A percentile compares a stretch with the other conserved stretches of the same genome.
phyloP scores from a whole-genome alignment of 2,797 vertebrate genomes.

The Melanotaenia boesemani region DNA sequence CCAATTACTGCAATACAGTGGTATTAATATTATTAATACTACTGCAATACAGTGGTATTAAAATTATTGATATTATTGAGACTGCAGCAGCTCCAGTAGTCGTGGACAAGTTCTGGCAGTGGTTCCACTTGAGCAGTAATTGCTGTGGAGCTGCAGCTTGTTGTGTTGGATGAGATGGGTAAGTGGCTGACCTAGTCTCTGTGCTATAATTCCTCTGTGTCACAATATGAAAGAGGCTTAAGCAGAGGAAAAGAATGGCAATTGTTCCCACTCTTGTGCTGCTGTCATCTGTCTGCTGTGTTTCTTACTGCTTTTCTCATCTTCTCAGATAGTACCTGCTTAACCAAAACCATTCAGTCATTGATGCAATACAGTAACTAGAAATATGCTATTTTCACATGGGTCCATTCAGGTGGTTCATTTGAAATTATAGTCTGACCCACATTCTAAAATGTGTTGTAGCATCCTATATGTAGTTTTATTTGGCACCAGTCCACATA shows the following conservation, averaged over 20 bases:
- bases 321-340: slow-evolving; percentile 13
- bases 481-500: not conserved
- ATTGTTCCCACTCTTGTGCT: slow-evolving; percentile 59
- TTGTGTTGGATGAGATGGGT: slow-evolving; percentile 69
- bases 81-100: slow-evolving; percentile 32
- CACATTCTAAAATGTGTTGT: not conserved
- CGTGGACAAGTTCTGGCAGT: slow-evolving; percentile 51
- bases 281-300: slow-evolving; percentile 24
- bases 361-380: not conserved
- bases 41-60: not conserved
- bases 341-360: not conserved
- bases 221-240: slow-evolving; percentile 69
- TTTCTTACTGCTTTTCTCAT: slow-evolving; percentile 11
- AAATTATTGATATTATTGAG: slow-evolving; percentile 11
- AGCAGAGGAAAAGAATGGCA: slow-evolving; percentile 59
- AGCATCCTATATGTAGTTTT: not conserved
- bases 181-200: slow-evolving; percentile 69
- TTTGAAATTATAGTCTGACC: slow-evolving; percentile 2
- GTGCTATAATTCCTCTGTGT: slow-evolving; percentile 64
- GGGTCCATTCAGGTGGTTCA: slow-evolving; percentile 2
- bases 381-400: not conserved
- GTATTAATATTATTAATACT: not conserved
- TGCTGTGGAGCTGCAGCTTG: slow-evolving; percentile 63
- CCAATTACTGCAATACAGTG: not conserved
- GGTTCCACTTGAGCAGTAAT: slow-evolving; percentile 64